Evolutionary conservation across 1,140 invertebrate genomes (phyloP), one percentile per base, ranked within the genome.

Genomic region (Solenopsis fugax): DNA sequence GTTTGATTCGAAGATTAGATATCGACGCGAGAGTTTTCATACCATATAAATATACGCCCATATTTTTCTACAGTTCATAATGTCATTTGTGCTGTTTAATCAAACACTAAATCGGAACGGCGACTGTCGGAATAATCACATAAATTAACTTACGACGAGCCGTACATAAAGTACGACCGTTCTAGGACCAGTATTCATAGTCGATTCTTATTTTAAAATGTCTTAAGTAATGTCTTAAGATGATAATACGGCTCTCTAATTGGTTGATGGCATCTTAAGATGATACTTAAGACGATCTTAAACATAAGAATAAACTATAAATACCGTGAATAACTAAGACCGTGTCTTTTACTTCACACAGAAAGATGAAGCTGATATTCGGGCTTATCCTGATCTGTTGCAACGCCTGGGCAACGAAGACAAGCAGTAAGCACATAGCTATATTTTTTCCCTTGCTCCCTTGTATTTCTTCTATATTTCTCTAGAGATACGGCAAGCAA

Each of bases 291-390:
- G 2, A 29, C 29, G 2, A 29, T 29, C 29, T 29, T 29, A 29
- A 29, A 29, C 2, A 29, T 29, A 29, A 29, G 2, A 29, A 29
- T 29, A n/a, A n/a, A n/a, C n/a, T n/a, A n/a, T 2, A 29, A 29
- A 29, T 29, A 29, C 2, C 29, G 2, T 29, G 16, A 48, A 13
- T 69, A 29, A 69, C 24, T 48, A 50, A 13, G 2, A 69, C 2
- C n/a, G 9, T 69, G 0, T 24, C 48, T 69, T 69, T 41, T 69
- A 16, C 13, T 50, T 69, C 13, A 50, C 41, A 2, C 21, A 69
- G 45, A 69, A 50, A 69, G 24, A 69, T 69, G 65, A 69, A 69
- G 13, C 41, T 69, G 21, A 21, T 24, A 12, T n/a, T 69, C 21
- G 65, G 65, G 2, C 13, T 69, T 12, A 50, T 69, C 21, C 21